Evolutionary conservation across 2,888 invertebrate genomes (phyloP), one percentile per base, ranked within the genome.

Genomic region (Torymus aiolomorphi): DNA sequence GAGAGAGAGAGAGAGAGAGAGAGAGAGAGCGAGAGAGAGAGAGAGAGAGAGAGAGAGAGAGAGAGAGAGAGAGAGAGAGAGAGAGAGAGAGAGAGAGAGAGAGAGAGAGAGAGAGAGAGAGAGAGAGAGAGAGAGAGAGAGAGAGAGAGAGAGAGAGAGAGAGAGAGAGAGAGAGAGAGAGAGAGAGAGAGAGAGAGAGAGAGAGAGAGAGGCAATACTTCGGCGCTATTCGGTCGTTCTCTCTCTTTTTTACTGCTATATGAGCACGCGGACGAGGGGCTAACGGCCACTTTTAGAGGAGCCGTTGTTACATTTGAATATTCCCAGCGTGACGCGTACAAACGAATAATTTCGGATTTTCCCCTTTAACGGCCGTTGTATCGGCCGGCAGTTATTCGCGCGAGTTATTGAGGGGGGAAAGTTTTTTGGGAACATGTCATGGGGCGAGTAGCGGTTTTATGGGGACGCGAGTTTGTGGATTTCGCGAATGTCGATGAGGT

Each of bases 341-440:
- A 54, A 61, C 54, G 51, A 73, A 73, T 73, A 52, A 54, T 63
- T 63, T 73, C 42, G 62, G 16, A 51, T 54, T 52, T 42, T 42
- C 42, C 62, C 31, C 20, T 31, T 54, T 54, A 63, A 73, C 31
- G 13, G 16, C 54, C 1, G 52, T 0, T 24, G 31, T 63, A 63
- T 73, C 54, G 42, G 8, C 42, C 1, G 42, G 42, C 42, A 8
- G 8, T 42, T 42, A 42, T 42, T 42, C 42, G 42, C 42, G 42
- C 42, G 42, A n/a, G 59, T 61, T 13, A 11, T 62, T 11, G 24
- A 62, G 13, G 2, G 24, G 31, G 24, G 31, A 0, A 42, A 5
- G 8, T 42, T 42, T 42, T 42, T 42, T 42, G 5, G 1, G 42
- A 10, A 42, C 8, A 5, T 42, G 42, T n/a, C n/a, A n/a, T 8